phyloP scores from a whole-genome alignment of 1,140 invertebrate species.

The Lasaia peninsularis region DNA sequence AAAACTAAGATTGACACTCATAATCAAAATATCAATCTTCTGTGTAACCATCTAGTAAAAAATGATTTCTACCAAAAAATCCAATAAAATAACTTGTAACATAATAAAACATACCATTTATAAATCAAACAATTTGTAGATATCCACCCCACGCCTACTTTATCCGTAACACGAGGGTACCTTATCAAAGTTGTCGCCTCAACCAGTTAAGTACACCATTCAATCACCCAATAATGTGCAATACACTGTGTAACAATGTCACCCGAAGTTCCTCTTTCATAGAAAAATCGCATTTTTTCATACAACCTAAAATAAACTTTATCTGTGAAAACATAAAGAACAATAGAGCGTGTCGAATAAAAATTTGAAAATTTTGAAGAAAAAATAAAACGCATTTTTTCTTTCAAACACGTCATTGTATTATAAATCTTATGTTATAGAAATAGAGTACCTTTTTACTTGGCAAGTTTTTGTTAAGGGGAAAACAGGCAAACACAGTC shows the following conservation, averaged over 20 bases:
- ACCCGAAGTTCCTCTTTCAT: conserved; percentile 44
- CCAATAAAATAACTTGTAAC: conserved; percentile 10
- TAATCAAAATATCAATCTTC: too few species aligned
- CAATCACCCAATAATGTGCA: conserved; percentile 74
- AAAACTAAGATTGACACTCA: too few species aligned
- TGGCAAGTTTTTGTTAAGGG: conserved; percentile 30
- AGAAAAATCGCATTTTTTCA: conserved; percentile 27
- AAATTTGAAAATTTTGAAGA: conserved; percentile 34
- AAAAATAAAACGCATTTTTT: conserved; percentile 58
- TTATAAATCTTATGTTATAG: conserved; percentile 18
- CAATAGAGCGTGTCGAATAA: conserved; percentile 7
- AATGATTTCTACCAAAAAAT: too few species aligned
- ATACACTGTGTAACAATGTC: conserved; percentile 73
- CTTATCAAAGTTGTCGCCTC: conserved; percentile 67
- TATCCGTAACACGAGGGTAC: conserved; percentile 55
- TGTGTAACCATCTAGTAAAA: too few species aligned
- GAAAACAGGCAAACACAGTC: conserved; percentile 70
- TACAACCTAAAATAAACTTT: conserved; percentile 26
- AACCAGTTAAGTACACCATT: conserved; percentile 65
- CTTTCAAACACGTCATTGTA: conserved; percentile 17
- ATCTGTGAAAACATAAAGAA: neutral
- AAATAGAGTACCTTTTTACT: conserved; percentile 27
- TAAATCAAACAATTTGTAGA: conserved; percentile 39
- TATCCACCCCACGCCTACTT: conserved; percentile 35
- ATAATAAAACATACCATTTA: conserved; percentile 2